Conservation (phyloP, 2,888 invertebrate genomes). For the Dinocampus coccinellae region DNA sequence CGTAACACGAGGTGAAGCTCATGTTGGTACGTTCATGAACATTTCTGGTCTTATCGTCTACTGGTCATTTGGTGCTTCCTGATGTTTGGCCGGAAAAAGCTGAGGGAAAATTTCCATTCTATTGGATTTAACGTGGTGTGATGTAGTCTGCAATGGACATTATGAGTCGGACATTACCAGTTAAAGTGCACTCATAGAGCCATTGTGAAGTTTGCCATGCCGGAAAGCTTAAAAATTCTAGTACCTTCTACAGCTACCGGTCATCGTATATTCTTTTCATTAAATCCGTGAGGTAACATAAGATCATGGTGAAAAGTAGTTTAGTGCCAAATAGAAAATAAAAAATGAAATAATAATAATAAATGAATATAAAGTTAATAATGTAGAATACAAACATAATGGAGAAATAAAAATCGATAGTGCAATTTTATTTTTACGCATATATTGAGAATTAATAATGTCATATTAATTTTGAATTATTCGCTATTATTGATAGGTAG, state of each 20-base stretch:
- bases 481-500: too few relatives aligned
- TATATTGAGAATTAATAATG: too few relatives aligned
- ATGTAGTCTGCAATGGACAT: constrained; percentile 29
- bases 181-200: constrained; percentile 40
- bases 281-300: not conserved
- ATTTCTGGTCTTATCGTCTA: constrained; percentile 34
- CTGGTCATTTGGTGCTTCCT: constrained; percentile 31
- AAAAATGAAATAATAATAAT: constrained; percentile 27
- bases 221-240: constrained; percentile 58
- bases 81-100: constrained; percentile 24
- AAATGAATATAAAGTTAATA: too few relatives aligned
- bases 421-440: too few relatives aligned
- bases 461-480: too few relatives aligned
- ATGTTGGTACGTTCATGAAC: constrained; percentile 4
- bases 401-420: too few relatives aligned
- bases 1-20: constrained; percentile 4
- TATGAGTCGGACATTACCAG: constrained; percentile 42
- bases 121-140: constrained; percentile 30
- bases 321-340: not conserved
- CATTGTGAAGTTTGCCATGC: constrained; percentile 56
- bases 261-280: constrained; percentile 38
- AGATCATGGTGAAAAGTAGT: constrained; percentile 14
- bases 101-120: constrained; percentile 35
- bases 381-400: too few relatives aligned
- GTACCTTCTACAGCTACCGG: constrained; percentile 38